Evolutionary conservation across 2,113 vertebrate genomes (phyloP).

Genomic region (Saccopteryx bilineata): DNA sequence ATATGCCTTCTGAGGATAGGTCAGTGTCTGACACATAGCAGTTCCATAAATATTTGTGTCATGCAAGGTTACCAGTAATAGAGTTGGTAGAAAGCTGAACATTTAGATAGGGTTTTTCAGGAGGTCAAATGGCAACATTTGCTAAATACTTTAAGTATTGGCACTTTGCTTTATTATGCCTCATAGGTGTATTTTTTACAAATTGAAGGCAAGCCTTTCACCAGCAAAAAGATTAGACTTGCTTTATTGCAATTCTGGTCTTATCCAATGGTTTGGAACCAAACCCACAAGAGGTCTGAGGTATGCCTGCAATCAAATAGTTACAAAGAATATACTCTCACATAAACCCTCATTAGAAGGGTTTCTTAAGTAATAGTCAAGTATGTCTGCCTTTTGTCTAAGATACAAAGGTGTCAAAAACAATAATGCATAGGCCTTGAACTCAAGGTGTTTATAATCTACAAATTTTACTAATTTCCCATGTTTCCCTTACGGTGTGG

Average conservation of each 20-base stretch:
- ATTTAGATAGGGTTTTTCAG: constrained; percentile 21
- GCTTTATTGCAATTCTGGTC: background rate
- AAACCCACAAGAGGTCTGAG: background rate
- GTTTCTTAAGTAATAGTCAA: background rate
- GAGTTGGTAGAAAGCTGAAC: constrained; percentile 17
- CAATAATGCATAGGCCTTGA: background rate
- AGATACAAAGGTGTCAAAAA: constrained; percentile 10
- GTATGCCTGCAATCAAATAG: background rate
- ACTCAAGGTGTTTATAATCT: constrained; percentile 42
- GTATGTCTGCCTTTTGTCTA: background rate
- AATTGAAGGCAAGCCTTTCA: background rate
- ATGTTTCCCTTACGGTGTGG: background rate
- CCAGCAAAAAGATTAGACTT: background rate
- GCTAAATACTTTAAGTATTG: constrained; percentile 9
- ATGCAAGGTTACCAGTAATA: background rate
- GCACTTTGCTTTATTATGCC: background rate
- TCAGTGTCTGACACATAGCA: background rate
- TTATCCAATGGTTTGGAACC: background rate
- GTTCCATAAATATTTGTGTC: constrained; percentile 19
- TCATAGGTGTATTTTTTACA: background rate
- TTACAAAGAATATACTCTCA: constrained; percentile 14
- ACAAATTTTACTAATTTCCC: background rate
- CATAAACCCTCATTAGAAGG: background rate
- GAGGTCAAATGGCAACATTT: constrained; percentile 44
- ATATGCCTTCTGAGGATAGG: background rate